Evolutionary conservation across 1,140 invertebrate genomes (phyloP).

Genomic region (Hestina assimilis): DNA sequence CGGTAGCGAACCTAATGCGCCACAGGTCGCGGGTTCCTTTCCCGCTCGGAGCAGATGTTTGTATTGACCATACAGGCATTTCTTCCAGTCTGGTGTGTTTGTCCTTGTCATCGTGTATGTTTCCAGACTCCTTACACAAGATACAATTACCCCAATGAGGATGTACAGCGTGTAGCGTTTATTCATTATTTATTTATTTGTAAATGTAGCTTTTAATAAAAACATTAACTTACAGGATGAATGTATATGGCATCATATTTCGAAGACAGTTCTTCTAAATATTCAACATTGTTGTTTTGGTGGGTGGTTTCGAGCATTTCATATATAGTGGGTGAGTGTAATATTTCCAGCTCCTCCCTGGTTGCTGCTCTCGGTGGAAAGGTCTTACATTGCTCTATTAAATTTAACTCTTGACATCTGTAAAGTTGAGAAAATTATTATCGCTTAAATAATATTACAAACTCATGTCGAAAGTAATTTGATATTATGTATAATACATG

Average conservation of each 20-base stretch:
- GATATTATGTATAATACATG: too few relatives aligned
- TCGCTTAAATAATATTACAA: conserved; percentile 8
- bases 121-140: too few relatives aligned
- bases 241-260: conserved; percentile 93
- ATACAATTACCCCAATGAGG: too few relatives aligned
- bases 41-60: too few relatives aligned
- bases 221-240: conserved; percentile 85
- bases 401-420: conserved; percentile 85
- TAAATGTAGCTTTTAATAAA: background rate
- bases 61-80: too few relatives aligned
- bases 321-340: conserved; percentile 82
- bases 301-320: conserved; percentile 84
- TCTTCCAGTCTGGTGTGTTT: too few relatives aligned
- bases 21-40: too few relatives aligned
- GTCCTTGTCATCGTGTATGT: too few relatives aligned
- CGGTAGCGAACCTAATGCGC: too few relatives aligned
- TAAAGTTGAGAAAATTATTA: conserved; percentile 17
- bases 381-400: conserved; percentile 84
- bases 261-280: conserved; percentile 85
- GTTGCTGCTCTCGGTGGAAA: conserved; percentile 82
- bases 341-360: conserved; percentile 83
- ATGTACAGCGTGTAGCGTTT: too few relatives aligned
- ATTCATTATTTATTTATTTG: background rate
- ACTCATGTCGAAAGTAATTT: too few relatives aligned
- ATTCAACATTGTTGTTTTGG: conserved; percentile 76